Evolutionary conservation across 2,797 vertebrate species (phyloP).

Genomic region (Eulemur rubriventer): DNA sequence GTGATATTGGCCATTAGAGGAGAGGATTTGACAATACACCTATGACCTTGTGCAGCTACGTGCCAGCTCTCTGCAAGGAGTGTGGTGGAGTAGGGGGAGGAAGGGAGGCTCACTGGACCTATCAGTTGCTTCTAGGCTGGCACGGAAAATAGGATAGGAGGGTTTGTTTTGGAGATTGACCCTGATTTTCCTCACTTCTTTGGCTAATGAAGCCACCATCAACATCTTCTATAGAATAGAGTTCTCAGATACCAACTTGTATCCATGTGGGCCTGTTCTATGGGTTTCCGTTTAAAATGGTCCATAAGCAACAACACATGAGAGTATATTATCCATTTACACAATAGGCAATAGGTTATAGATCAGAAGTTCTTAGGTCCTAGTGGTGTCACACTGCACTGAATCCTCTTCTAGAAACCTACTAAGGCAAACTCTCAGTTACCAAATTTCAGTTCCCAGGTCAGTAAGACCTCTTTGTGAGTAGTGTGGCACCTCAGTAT

Average conservation of each 20-base stretch:
- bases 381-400: background rate
- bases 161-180: background rate
- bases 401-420: constrained; percentile 21
- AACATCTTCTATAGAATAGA: background rate
- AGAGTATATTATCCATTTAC: background rate
- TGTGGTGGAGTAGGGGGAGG: background rate
- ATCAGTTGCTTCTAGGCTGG: background rate
- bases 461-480: background rate
- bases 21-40: background rate
- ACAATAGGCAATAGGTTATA: background rate
- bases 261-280: background rate
- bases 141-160: background rate
- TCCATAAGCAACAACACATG: background rate
- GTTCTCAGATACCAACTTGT: background rate
- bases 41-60: background rate
- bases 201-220: background rate
- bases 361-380: background rate
- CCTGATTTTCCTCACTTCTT: background rate
- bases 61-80: background rate
- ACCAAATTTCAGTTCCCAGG: background rate
- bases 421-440: background rate
- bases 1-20: background rate
- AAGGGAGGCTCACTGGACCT: background rate
- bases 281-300: background rate
- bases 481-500: background rate